Evolutionary conservation across 2,113 vertebrate genomes (phyloP).

Genomic region (Oncorhynchus clarkii): DNA sequence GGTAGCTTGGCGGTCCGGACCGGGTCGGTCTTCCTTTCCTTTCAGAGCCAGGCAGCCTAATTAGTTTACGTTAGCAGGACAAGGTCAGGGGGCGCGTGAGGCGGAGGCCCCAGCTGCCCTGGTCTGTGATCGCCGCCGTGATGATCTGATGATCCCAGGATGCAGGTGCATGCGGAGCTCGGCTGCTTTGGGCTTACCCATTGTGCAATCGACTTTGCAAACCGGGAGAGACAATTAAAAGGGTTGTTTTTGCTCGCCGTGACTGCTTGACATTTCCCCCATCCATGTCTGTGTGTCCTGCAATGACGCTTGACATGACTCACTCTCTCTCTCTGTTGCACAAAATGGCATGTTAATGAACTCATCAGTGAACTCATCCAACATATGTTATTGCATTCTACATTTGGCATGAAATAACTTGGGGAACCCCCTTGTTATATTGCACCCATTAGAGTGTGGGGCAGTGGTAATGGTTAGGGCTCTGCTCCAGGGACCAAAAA

Average conservation of each 20-base stretch:
- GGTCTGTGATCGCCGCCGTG: conserved; percentile 22
- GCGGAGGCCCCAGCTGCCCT: no score
- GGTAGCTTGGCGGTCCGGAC: conserved; percentile 50
- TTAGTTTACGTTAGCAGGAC: conserved; percentile 97
- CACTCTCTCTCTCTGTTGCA: no score
- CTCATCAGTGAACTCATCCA: no score
- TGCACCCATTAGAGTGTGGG: conserved; percentile 22
- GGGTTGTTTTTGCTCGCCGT: conserved; percentile 78
- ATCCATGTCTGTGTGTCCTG: no score
- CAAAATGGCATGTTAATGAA: no score
- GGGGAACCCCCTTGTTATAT: conserved; percentile 32
- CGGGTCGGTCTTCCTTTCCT: no score
- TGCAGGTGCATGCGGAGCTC: conserved; percentile 92
- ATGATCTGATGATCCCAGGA: conserved; percentile 88
- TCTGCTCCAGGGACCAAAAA: neutral
- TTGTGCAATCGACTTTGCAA: conserved; percentile 69
- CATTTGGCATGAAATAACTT: conserved; percentile 20
- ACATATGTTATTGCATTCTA: neutral
- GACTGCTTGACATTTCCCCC: conserved; percentile 70
- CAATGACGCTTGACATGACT: neutral
- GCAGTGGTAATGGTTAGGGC: conserved; percentile 23
- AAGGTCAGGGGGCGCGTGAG: conserved; percentile 81
- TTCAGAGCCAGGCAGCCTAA: conserved; percentile 70
- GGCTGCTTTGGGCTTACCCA: conserved; percentile 81
- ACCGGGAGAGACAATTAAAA: conserved; percentile 64